Base-by-base conservation (phyloP, 2,797 vertebrate genomes). In the Acanthornis magna region DNA sequence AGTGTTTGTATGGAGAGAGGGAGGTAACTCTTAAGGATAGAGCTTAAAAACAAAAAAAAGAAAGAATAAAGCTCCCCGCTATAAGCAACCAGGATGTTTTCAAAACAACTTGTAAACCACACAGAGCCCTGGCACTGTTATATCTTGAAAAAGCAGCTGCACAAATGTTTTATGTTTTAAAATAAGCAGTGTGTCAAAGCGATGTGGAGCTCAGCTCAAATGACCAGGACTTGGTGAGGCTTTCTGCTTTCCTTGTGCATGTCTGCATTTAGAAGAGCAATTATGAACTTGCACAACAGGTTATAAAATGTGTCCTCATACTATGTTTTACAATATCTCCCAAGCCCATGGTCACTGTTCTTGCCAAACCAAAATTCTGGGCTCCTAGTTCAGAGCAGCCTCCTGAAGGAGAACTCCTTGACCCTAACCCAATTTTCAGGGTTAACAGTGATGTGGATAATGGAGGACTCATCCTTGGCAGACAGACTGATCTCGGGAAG, bases 21-120 rank as follows among this genome's bases (percentile, higher is more conserved):
- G 62, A 85, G 26, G 25, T 23, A 86, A 79, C n/a, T 75, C 55
- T 60, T 86, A 40, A 91, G 60, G 36, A 62, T 55, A 82, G 23
- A 62, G 36, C 20, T 83, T 45, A 4, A 43, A 45, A 50, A 62
- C 38, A 54, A 51, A 53, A 36, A 50, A 61, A 45, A 42, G 40
- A 7, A 26, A n/a, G 8, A 43, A 42, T 38, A 19, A 71, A 47
- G 55, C 26, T 29, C 70, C 17, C 30, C 0, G 0, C 26, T 70
- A 30, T 61, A 81, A 93, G 79, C 38, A 91, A 73, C 26, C 11
- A 88, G 62, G 86, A 86, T 79, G 42, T 92, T 96, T 96, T 84
- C 91, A 95, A 96, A 96, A 93, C 80, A 93, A 66, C 68, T 27
- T 78, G 32, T 17, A 96, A 93, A 84, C 45, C 62, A 67, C 82